Conservation (phyloP, 2,113 vertebrate species). For the Pseudopipra pipra region DNA sequence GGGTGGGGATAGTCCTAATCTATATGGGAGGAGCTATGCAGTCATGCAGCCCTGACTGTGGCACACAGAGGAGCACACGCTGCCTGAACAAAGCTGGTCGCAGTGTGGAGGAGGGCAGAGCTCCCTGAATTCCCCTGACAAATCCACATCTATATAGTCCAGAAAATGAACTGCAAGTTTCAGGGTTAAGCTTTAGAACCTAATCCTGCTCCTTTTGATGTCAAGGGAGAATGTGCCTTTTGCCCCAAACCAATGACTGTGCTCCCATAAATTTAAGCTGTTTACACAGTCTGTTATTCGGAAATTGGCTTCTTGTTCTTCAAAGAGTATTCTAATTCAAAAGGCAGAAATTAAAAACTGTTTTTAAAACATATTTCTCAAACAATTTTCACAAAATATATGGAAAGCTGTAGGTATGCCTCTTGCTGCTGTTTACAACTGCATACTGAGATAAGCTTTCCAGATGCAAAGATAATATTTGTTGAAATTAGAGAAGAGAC, state of each 20-base stretch:
- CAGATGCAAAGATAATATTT: not conserved
- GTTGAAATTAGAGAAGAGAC: not conserved
- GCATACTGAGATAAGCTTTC: not conserved
- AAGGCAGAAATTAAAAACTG: not conserved
- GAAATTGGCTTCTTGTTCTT: not conserved
- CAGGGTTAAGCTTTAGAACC: not conserved
- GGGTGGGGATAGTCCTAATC: not conserved
- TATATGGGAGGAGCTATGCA: not conserved
- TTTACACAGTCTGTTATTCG: not conserved
- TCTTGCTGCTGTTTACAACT: not conserved
- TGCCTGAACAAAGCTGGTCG: not conserved
- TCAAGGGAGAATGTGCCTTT: not conserved
- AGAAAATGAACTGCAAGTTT: not conserved
- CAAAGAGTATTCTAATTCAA: not conserved
- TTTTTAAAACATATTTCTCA: not conserved
- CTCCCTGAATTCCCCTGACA: not conserved
- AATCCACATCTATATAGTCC: not conserved
- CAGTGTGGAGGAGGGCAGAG: not conserved
- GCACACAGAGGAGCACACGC: not conserved
- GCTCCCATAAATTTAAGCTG: not conserved
- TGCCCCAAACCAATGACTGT: not conserved
- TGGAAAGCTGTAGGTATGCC: not conserved
- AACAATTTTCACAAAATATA: not conserved
- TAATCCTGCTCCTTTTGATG: not conserved
- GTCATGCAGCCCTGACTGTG: not conserved